These are phyloP conservation scores for Chlorospingus semifuscus DNA, from an alignment of 2,797 vertebrate species.

Conservation along the genomic window DNA sequence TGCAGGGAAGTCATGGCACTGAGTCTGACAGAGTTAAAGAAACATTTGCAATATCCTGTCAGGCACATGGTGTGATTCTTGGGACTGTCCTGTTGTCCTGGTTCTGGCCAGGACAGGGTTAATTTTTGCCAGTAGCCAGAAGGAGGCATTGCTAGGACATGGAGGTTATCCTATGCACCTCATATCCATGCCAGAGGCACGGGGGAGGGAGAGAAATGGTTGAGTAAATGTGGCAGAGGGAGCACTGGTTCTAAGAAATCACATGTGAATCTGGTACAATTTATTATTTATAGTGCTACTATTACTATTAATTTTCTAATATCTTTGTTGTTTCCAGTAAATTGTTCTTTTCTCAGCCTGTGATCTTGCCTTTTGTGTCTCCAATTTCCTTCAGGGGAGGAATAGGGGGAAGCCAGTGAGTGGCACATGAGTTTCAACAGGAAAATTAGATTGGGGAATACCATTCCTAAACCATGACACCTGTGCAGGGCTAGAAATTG, in stretches of 20 bases:
- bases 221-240: not conserved
- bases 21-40: not conserved
- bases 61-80: not conserved
- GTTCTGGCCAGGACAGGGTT: not conserved
- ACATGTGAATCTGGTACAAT: not conserved
- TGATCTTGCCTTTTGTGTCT: not conserved
- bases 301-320: not conserved
- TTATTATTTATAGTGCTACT: not conserved
- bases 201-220: accelerated
- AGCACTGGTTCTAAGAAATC: not conserved
- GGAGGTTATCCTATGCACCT: not conserved
- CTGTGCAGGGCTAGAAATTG: not conserved
- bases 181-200: not conserved
- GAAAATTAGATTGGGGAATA: not conserved
- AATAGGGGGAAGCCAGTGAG: accelerated
- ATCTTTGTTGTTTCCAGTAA: not conserved
- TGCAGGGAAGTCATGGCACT: not conserved
- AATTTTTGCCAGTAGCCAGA: not conserved
- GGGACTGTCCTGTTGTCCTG: not conserved
- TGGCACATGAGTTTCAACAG: not conserved
- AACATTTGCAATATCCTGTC: not conserved
- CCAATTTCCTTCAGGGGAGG: not conserved
- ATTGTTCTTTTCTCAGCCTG: not conserved
- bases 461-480: not conserved
- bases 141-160: not conserved